Evolutionary conservation across 2,797 vertebrate genomes (phyloP).

Genomic region (Sebastiscus tertius): DNA sequence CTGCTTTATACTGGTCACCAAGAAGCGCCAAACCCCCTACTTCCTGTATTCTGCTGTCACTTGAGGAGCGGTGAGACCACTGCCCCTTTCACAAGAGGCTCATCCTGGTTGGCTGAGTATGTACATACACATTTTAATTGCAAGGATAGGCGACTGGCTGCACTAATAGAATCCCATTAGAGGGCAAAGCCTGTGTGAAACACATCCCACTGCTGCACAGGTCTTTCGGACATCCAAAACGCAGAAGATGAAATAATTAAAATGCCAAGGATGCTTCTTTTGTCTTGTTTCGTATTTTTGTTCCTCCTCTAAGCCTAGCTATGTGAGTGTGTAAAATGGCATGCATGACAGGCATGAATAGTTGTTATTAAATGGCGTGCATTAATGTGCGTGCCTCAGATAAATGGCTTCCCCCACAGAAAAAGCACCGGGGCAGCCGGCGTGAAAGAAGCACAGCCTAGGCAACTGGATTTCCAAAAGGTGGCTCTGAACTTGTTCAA

Average conservation of each 20-base stretch:
- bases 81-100: conserved; percentile 28
- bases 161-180: conserved; percentile 51
- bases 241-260: conserved; percentile 29
- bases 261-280: conserved; percentile 44
- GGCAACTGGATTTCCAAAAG: not conserved
- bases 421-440: not conserved
- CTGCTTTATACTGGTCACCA: not conserved
- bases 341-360: conserved; percentile 52
- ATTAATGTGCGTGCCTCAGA: conserved; percentile 45
- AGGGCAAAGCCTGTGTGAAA: conserved; percentile 16
- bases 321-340: conserved; percentile 41
- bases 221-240: conserved; percentile 23
- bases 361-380: conserved; percentile 52
- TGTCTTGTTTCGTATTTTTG: conserved; percentile 43
- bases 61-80: conserved; percentile 11
- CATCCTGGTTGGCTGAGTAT: conserved; percentile 41
- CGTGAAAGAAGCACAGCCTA: not conserved
- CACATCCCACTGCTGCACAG: conserved; percentile 22
- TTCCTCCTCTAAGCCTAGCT: conserved; percentile 22
- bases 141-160: conserved; percentile 26
- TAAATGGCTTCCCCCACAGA: conserved; percentile 24
- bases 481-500: conserved; percentile 10
- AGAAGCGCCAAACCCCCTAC: not conserved
- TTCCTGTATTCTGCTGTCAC: not conserved
- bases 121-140: conserved; percentile 52